Base-by-base conservation (phyloP, 2,888 invertebrate genomes). In the Lacanobia wlatinum region DNA sequence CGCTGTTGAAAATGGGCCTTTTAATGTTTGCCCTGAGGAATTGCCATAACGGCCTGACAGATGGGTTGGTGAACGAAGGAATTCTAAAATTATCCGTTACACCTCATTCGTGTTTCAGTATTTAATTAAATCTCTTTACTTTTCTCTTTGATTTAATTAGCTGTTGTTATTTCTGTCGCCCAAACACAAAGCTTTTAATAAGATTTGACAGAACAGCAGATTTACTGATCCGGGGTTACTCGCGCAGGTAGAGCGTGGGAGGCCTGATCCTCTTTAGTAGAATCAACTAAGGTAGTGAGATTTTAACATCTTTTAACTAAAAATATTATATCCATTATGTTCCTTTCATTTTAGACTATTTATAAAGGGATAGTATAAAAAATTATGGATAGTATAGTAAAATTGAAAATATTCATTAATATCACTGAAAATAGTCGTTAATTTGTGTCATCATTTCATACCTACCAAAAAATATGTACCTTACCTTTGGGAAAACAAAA, bases 1-100 rank as follows among this genome's bases (percentile, higher is more conserved):
- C 28, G 12, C 16, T 46, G 59, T 60, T 71, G 28, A 61, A 76
- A 76, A 72, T 78, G 73, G 73, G 55, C 38, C 21, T 56, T 46
- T 61, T 73, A 78, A 65, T 72, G 76, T 61, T 34, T n/a, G 50
- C 8, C 28, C 16, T 18, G 78, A 72, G 55, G 46, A 28, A 61
- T 72, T 55, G 59, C 34, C 14, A 52, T 53, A 53, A 61, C 61
- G 18, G 3, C 18, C 58, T 62, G 56, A 50, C 52, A 77, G 40
- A 74, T 76, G 60, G 21, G 63, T 63, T 71, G 58, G 52, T 48
- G 62, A 71, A 53, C 48, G 23, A 59, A 53, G 58, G 21, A 1
- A 69, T 69, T 55, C 48, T 1, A 40, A 48, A 18, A 48, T 60
- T 52, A 53, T 48, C 18, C 21, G n/a, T 66, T 75, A 46, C 40